Evolutionary conservation across 2,113 vertebrate genomes (phyloP).

Genomic region (Chelonoidis abingdonii): DNA sequence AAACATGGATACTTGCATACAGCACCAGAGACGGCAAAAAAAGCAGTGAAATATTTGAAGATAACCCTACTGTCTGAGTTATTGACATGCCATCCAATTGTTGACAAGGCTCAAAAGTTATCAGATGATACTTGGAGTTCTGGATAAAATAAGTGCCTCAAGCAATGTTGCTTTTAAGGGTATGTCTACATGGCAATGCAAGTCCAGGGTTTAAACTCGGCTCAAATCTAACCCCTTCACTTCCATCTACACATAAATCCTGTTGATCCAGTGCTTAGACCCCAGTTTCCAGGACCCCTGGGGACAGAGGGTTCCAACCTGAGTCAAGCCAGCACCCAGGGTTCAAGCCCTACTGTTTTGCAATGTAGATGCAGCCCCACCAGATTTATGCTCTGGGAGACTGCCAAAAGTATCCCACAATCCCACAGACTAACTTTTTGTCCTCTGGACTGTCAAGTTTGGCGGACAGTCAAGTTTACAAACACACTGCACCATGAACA

Average conservation of each 20-base stretch:
- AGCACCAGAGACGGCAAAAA: not conserved
- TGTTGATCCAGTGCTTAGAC: not conserved
- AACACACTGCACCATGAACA: no score
- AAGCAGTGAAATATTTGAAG: not conserved
- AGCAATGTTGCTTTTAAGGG: not conserved
- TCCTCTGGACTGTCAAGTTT: no score
- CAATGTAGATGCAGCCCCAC: no score
- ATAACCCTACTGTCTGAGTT: not conserved
- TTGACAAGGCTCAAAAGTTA: not conserved
- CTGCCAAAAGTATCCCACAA: no score
- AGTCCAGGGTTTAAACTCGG: not conserved
- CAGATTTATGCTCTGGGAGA: no score
- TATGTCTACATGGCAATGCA: not conserved
- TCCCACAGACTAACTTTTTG: no score
- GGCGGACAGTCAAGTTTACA: no score
- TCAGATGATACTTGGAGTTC: no score
- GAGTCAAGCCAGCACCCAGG: no score
- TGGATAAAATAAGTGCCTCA: not conserved
- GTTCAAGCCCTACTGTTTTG: no score
- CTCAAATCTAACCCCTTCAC: not conserved
- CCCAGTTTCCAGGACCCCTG: not conserved
- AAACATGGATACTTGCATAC: not conserved
- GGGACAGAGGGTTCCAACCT: no score
- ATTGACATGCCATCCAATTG: not conserved
- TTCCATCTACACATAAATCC: not conserved